Evolutionary conservation across 64 coral and sea anemone species (phyloP).

Genomic region (Catalaphyllia jardinei): DNA sequence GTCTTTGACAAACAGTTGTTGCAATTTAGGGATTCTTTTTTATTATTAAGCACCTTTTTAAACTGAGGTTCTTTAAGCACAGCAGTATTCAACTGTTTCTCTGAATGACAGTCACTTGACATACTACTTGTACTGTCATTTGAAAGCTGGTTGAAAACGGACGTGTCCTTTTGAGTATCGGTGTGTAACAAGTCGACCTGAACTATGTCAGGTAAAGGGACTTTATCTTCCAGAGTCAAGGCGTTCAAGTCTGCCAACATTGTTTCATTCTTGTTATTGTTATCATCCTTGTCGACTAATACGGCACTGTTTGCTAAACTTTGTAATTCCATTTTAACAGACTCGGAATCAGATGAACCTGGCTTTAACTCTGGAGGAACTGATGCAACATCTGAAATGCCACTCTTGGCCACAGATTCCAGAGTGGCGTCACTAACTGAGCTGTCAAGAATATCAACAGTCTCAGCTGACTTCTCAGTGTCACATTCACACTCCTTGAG

Average conservation of each 20-base stretch:
- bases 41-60: background rate
- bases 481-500: conserved; percentile 31
- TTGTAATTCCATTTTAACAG: too few relatives aligned
- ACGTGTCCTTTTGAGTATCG: conserved; percentile 10
- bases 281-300: background rate
- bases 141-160: conserved; percentile 13
- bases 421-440: background rate
- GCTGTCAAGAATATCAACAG: background rate
- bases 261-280: conserved; percentile 1
- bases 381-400: background rate
- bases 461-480: background rate
- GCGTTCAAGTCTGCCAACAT: background rate
- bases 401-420: background rate
- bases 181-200: too few relatives aligned
- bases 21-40: background rate
- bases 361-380: conserved; percentile 6
- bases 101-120: conserved; percentile 16
- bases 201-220: too few relatives aligned
- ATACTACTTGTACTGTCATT: conserved; percentile 25
- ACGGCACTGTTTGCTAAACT: background rate
- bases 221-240: background rate
- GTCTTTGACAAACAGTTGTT: conserved; percentile 11
- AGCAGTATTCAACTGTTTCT: background rate
- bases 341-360: background rate
- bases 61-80: background rate